Conservation (phyloP, 1,140 invertebrate genomes). For the Drosophila pruinosa region DNA sequence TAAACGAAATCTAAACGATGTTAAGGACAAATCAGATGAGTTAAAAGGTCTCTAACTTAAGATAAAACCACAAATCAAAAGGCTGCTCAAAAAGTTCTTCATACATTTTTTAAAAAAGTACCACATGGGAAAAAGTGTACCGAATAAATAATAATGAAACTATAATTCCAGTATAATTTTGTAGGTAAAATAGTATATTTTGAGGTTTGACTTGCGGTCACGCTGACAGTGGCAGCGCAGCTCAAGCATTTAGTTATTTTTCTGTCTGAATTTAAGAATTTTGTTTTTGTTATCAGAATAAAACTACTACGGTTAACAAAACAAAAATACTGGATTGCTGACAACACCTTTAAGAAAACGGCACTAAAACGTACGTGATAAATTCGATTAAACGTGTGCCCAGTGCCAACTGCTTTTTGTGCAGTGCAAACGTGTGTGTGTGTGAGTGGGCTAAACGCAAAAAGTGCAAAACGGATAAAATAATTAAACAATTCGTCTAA, state of each 20-base stretch:
- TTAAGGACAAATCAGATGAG: too few species aligned
- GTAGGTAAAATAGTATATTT: too few species aligned
- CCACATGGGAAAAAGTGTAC: too few species aligned
- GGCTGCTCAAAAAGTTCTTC: too few species aligned
- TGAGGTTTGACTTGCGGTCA: too few species aligned
- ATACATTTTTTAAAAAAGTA: too few species aligned
- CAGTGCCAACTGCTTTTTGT: conserved; percentile 34
- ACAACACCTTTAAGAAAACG: conserved; percentile 32
- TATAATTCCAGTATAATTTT: too few species aligned
- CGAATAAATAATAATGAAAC: too few species aligned
- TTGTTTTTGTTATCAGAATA: conserved; percentile 41
- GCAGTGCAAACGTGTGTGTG: conserved; percentile 42
- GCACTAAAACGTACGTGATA: conserved; percentile 61
- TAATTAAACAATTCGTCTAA: conserved; percentile 57
- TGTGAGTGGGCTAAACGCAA: conserved; percentile 60
- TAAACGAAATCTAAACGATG: too few species aligned
- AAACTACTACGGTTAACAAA: conserved; percentile 29
- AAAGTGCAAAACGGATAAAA: conserved; percentile 68
- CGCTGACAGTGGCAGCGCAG: conserved; percentile 43
- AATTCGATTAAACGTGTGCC: conserved; percentile 55
- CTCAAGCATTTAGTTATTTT: conserved; percentile 49
- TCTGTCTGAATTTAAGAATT: conserved; percentile 48
- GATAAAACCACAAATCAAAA: too few species aligned
- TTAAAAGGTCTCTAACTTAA: too few species aligned
- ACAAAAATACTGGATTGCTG: conserved; percentile 37